Evolutionary conservation across 1,140 invertebrate genomes (phyloP), one percentile per base, ranked within the genome.

Genomic region (Eurosta solidaginis): DNA sequence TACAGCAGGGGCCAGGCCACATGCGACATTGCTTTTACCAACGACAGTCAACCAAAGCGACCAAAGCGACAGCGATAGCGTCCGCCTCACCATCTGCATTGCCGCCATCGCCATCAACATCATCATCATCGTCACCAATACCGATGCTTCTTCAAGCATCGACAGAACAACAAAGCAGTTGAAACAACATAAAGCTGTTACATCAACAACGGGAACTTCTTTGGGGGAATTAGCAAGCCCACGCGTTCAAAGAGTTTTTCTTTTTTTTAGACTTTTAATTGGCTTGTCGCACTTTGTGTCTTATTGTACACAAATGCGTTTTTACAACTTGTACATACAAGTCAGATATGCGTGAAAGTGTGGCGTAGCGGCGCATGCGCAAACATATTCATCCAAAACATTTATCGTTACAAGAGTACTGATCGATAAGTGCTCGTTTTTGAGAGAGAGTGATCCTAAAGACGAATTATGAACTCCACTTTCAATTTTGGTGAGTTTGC

Each of bases 191-290:
- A n/a, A n/a, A n/a, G n/a, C n/a, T n/a, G n/a, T n/a, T n/a, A 47
- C 50, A 20, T 10, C 22, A 10, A 10, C 74, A 63, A 17, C 5
- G n/a, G 20, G 50, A 54, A 77, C 52, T 12, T 20, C 22, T 33
- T 50, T 20, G 20, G 20, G 59, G 17, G 17, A 44, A 33, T 63
- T 59, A 20, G 52, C 75, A 77, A 77, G 50, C 76, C 76, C 76
- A 77, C 76, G 54, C 76, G 52, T 40, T 40, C 22, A n/a, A 47
- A 10, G 7, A 20, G 7, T 7, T 45, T 45, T 17, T 45, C 7
- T 45, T 45, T 45, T 82, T 79, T 77, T 80, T 82, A 82, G 81
- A 74, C 81, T 84, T 85, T 85, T 85, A 85, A 85, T 85, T 85
- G 84, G 84, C 83, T 82, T 84, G 83, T 84, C 83, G 80, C 79